Percentiles rank a stretch among this genome's conserved stretches.
Evolutionary conservation across 2,113 vertebrate species (phyloP).

Genomic region (Saguinus imperator): DNA sequence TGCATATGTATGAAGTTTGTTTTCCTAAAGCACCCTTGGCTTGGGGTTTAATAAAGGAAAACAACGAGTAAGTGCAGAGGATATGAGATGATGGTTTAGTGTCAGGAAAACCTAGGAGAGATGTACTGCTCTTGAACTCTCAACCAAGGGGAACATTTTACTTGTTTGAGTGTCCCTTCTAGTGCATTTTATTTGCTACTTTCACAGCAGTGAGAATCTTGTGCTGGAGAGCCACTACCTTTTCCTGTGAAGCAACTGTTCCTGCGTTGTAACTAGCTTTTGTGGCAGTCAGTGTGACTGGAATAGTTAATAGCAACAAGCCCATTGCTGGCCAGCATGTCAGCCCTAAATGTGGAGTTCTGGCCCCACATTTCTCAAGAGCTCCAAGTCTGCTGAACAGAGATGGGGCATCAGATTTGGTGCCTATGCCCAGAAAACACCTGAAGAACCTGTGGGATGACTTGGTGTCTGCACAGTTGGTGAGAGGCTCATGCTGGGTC

Average conservation of each 20-base stretch:
- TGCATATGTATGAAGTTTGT: not conserved
- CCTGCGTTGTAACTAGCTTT: not conserved
- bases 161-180: not conserved
- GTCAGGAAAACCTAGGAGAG: not conserved
- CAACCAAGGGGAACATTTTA: not conserved
- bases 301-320: not conserved
- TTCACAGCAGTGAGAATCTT: not conserved
- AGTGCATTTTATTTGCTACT: not conserved
- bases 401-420: not conserved
- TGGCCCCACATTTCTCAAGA: not conserved
- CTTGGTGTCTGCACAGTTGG: not conserved
- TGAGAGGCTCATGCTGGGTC: not conserved
- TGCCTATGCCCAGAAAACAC: not conserved
- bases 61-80: not conserved
- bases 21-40: conserved; percentile 1
- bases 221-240: not conserved
- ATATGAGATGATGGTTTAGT: not conserved
- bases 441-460: fast-evolving
- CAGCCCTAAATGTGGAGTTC: not conserved
- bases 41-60: conserved; percentile 27
- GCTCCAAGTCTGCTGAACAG: not conserved
- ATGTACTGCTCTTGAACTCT: not conserved
- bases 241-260: not conserved
- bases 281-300: not conserved
- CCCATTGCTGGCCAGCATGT: not conserved